phyloP scores from a whole-genome alignment of 2,113 vertebrate genomes.

The Lanius collurio region DNA sequence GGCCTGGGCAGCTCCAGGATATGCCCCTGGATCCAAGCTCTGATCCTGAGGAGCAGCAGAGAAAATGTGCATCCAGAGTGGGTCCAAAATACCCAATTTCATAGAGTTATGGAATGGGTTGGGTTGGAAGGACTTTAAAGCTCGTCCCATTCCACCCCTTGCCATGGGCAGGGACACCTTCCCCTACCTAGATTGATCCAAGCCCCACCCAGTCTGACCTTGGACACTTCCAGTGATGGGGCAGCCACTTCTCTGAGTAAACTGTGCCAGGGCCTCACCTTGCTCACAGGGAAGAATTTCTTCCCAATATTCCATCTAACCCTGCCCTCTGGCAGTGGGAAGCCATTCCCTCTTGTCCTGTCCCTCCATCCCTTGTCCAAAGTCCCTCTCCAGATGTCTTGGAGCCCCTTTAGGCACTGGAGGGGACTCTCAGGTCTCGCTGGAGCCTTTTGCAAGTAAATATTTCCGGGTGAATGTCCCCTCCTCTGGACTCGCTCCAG shows the following conservation, averaged over 20 bases:
- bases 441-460: background rate
- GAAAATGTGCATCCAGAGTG: accelerated
- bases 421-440: background rate
- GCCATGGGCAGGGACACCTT: background rate
- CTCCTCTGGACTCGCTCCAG: background rate
- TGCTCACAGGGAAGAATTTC: background rate
- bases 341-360: background rate
- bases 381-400: background rate
- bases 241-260: background rate
- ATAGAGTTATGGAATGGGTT: accelerated
- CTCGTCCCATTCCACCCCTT: accelerated
- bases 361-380: background rate
- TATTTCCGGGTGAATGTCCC: background rate
- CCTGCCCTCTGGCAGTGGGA: background rate
- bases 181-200: background rate
- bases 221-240: background rate
- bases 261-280: background rate
- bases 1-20: accelerated
- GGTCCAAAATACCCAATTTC: accelerated
- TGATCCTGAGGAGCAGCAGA: background rate
- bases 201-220: accelerated
- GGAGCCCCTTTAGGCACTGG: background rate
- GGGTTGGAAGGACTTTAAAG: background rate
- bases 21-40: background rate
- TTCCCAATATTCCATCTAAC: background rate